Percentiles rank a stretch among this genome's conserved stretches.
Evolutionary conservation across 92 coral and sea anemone species (phyloP).

Genomic region (Phymanthus crucifer): DNA sequence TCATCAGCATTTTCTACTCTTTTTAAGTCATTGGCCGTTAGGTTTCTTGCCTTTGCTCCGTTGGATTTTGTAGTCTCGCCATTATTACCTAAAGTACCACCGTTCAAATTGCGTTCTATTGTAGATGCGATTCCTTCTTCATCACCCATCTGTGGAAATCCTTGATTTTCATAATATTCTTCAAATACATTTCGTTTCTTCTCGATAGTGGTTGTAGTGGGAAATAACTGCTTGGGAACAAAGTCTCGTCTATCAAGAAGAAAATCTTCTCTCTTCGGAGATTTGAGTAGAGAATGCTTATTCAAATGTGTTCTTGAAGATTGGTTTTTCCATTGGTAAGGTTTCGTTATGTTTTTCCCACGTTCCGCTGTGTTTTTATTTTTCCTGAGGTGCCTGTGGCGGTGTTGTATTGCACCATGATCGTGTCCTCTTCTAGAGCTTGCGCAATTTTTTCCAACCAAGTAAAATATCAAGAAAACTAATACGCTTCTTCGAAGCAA

Average conservation of each 20-base stretch:
- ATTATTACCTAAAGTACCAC: neutral
- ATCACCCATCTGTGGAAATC: neutral
- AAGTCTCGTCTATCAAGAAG: neutral
- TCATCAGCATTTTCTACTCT: slow-evolving; percentile 30
- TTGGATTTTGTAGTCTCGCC: neutral
- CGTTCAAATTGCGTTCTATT: neutral
- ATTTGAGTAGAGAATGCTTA: neutral
- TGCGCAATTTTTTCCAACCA: neutral
- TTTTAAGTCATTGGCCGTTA: slow-evolving; percentile 19
- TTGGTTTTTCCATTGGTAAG: neutral
- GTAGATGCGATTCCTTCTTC: neutral
- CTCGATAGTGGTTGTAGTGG: neutral
- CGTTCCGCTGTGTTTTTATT: neutral
- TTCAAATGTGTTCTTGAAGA: neutral
- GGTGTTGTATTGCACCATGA: neutral
- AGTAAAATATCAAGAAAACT: neutral
- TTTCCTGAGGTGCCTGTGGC: neutral
- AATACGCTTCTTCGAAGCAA: neutral
- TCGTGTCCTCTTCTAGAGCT: neutral
- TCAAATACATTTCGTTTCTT: slow-evolving; percentile 35
- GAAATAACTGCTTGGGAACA: neutral
- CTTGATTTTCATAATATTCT: slow-evolving; percentile 18
- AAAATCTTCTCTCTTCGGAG: neutral
- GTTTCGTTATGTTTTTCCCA: neutral
- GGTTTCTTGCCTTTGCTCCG: neutral